phyloP scores from a whole-genome alignment of 92 coral and sea anemone species.

The Paragorgia papillata region DNA sequence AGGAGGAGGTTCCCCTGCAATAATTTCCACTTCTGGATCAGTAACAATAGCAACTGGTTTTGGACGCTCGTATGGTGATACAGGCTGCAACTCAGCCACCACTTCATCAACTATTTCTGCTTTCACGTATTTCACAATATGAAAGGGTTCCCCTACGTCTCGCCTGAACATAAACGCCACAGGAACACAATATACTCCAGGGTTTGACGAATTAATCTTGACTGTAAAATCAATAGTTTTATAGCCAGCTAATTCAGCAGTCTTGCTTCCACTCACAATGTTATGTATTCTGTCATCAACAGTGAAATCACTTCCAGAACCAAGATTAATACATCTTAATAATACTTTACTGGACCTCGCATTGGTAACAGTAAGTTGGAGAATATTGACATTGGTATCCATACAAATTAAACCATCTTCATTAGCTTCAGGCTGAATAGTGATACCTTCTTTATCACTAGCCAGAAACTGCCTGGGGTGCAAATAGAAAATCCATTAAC shows the following conservation, averaged over 20 bases:
- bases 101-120: constrained; percentile 68
- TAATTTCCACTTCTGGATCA: constrained; percentile 70
- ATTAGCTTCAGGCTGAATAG: constrained; percentile 1
- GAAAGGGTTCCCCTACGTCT: constrained; percentile 42
- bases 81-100: constrained; percentile 67
- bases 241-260: not conserved
- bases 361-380: constrained; percentile 21
- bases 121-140: constrained; percentile 69
- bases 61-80: constrained; percentile 65
- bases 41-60: constrained; percentile 69
- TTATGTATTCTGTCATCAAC: constrained; percentile 6
- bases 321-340: constrained; percentile 12
- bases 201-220: not conserved
- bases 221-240: constrained; percentile 6
- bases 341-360: not conserved
- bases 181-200: constrained; percentile 10
- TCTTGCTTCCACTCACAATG: constrained; percentile 11
- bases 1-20: constrained; percentile 70
- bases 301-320: not conserved
- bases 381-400: constrained; percentile 1
- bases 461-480: not conserved
- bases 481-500: not conserved
- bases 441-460: not conserved
- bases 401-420: constrained; percentile 13
- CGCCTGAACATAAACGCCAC: constrained; percentile 36